Percentiles rank a stretch among this genome's conserved stretches.
phyloP scores from a whole-genome alignment of 2,888 invertebrate species.

The Torymus auratus region DNA sequence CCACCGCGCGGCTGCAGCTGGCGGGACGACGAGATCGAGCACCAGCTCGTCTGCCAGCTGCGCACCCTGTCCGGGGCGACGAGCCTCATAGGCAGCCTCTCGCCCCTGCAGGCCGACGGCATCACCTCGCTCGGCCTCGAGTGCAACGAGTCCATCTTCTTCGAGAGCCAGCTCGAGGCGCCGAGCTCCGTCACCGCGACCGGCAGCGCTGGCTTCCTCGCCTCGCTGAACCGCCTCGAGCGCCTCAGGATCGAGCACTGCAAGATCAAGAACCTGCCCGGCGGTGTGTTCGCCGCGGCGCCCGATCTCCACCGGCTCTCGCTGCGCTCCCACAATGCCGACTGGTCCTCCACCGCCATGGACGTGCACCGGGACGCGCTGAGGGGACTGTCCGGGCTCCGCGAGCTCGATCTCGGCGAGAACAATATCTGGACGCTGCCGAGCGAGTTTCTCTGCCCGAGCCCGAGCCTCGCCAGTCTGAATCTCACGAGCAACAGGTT shows the following conservation, averaged over 20 bases:
- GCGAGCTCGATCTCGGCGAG: slow-evolving; percentile 84
- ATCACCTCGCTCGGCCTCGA: slow-evolving; percentile 83
- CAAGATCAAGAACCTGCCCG: slow-evolving; percentile 86
- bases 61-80: slow-evolving; percentile 85
- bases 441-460: slow-evolving; percentile 84
- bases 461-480: slow-evolving; percentile 83
- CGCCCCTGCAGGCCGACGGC: slow-evolving; percentile 82
- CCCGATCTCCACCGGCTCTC: slow-evolving; percentile 83
- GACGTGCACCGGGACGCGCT: slow-evolving; percentile 86
- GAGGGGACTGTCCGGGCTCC: slow-evolving; percentile 82
- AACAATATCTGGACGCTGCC: slow-evolving; percentile 89
- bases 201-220: slow-evolving; percentile 78
- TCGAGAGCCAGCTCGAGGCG: slow-evolving; percentile 82
- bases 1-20: slow-evolving; percentile 86
- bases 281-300: slow-evolving; percentile 83
- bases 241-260: slow-evolving; percentile 86
- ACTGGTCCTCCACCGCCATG: slow-evolving; percentile 88
- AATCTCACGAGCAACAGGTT: slow-evolving; percentile 88
- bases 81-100: slow-evolving; percentile 83
- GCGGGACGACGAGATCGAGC: slow-evolving; percentile 76
- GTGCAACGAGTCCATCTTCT: slow-evolving; percentile 86
- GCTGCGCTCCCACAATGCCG: slow-evolving; percentile 86
- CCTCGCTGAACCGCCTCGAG: slow-evolving; percentile 82
- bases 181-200: slow-evolving; percentile 22
- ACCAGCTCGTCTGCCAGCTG: slow-evolving; percentile 82